Base-by-base conservation (phyloP, 2,113 vertebrate genomes). In the Emydura subglobosa region DNA sequence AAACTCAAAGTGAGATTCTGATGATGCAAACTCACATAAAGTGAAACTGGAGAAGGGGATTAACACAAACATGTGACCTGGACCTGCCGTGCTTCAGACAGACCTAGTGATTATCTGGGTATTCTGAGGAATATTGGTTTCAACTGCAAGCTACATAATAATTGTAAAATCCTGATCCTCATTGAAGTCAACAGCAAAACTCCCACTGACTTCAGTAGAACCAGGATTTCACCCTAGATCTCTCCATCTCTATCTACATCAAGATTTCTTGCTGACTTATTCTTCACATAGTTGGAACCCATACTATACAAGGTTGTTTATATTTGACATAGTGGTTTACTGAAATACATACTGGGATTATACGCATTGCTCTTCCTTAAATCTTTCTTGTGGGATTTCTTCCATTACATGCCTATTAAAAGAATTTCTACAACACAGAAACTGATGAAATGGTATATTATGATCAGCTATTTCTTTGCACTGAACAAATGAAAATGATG, bases 1-100 rank as follows among this genome's bases (percentile, higher is more conserved):
- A 89, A 57, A 25, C 34, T 47, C 0, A 1, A 89, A 91, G 53
- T 74, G 0, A 55, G n/a, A 94, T 87, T 88, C 47, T 83, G 22
- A 7, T 59, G 27, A 5, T 21, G 8, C 88, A 88, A 86, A 91
- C 76, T 94, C 34, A 53, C 87, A 78, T 50, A 61, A 68, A 93
- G 7, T 0, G 76, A 78, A 86, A 10, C 1, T 53, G 3, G 39
- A 85, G 61, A 89, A 1, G 1, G 72, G 11, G 12, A 0, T 0
- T 65, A 74, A 21, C 27, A 72, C 39, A 85, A 79, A 79, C 44
- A 42, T 84, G 19, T 25, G 42, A 27, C 10, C n/a, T 2, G 1
- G 39, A 13, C 79, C 21, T 14, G 12, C 44, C 83, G 3, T 68
- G 1, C 61, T 0, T 0, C 1, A 85, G 4, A 25, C 19, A 44